phyloP scores from a whole-genome alignment of 2,797 vertebrate species.

The Lepus townsendii region DNA sequence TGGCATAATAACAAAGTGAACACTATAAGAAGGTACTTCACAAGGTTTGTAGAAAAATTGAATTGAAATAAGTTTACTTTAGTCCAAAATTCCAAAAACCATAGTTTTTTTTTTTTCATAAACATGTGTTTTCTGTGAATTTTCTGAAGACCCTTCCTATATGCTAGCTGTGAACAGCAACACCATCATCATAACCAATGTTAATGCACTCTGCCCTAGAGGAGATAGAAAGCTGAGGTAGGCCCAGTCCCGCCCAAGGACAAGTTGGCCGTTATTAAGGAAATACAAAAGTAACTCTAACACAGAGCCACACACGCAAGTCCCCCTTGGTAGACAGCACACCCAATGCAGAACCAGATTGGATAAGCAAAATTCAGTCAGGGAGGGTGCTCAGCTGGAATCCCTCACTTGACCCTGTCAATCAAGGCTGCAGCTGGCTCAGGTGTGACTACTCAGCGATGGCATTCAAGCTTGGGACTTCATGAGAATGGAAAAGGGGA shows the following conservation, averaged over 20 bases:
- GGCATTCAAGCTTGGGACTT: not conserved
- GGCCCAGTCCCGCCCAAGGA: not conserved
- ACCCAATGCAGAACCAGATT: not conserved
- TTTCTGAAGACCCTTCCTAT: too few relatives aligned
- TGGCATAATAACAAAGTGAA: not conserved
- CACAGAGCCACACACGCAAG: not conserved
- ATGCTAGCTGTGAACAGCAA: not conserved
- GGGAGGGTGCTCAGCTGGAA: not conserved
- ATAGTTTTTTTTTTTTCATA: too few relatives aligned
- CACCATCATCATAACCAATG: not conserved
- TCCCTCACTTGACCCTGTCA: not conserved
- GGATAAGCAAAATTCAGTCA: not conserved
- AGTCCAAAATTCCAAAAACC: too few relatives aligned
- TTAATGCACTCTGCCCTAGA: too few relatives aligned
- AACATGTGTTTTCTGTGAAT: too few relatives aligned
- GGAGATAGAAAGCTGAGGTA: not conserved
- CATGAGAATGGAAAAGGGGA: not conserved
- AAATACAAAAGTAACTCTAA: not conserved
- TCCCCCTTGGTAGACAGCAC: not conserved
- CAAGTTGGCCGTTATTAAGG: not conserved
- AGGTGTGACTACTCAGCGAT: not conserved
- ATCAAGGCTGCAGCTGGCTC: not conserved
- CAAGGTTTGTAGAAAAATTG: too few relatives aligned
- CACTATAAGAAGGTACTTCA: too few relatives aligned
- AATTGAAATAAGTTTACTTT: too few relatives aligned